A percentile compares a stretch with the other conserved stretches of the same genome.
These are phyloP conservation scores for Chrysemys picta DNA, from an alignment of 2,113 vertebrate genomes.

Conservation along the genomic window DNA sequence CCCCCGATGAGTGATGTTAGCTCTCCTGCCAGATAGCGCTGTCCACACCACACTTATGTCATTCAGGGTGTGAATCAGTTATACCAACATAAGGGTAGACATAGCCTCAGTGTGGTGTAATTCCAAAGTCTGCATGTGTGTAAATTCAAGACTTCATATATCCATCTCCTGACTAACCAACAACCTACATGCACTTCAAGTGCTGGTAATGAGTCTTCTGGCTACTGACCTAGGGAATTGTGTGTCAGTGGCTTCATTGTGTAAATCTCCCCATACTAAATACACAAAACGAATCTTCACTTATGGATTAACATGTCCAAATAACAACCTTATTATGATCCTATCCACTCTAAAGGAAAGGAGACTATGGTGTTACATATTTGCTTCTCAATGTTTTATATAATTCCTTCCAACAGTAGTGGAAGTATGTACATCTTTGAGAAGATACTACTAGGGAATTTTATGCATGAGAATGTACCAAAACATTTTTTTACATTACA, in stretches of 20 bases:
- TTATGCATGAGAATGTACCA: not conserved
- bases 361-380: not conserved
- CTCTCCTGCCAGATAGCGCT: too few relatives aligned
- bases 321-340: not conserved
- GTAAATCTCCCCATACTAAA: not conserved
- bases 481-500: not conserved
- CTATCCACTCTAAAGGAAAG: not conserved
- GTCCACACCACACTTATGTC: too few relatives aligned
- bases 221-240: not conserved
- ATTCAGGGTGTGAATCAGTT: too few relatives aligned
- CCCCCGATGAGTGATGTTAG: too few relatives aligned
- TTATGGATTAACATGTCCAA: not conserved
- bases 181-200: not conserved
- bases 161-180: not conserved
- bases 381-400: not conserved
- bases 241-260: not conserved
- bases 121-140: not conserved
- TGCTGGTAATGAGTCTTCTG: not conserved
- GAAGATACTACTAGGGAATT: not conserved
- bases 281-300: not conserved
- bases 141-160: not conserved
- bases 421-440: not conserved
- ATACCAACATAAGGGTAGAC: not conserved
- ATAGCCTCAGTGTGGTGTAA: not conserved
- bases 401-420: not conserved